These are phyloP conservation scores for Rhynchotus rufescens DNA, from an alignment of 2,797 vertebrate species.

Conservation along the genomic window DNA sequence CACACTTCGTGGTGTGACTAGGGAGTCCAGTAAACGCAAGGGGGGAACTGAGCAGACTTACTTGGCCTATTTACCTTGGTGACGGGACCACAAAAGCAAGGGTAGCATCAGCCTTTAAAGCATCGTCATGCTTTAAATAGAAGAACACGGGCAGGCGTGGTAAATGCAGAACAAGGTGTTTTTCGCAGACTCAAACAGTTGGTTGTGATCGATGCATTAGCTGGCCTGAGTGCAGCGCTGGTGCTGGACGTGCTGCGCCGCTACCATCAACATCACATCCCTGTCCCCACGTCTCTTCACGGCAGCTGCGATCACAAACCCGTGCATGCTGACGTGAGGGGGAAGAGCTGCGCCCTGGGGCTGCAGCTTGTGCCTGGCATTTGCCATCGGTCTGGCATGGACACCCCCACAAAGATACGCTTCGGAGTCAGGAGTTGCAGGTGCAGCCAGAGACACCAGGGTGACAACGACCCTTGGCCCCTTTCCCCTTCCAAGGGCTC, in stretches of 20 bases:
- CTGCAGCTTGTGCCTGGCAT: neutral
- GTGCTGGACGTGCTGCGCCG: neutral
- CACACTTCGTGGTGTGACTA: neutral
- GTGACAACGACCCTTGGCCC: neutral
- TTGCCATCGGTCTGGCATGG: neutral
- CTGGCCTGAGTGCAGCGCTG: neutral
- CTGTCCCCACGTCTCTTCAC: neutral
- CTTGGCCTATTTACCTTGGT: neutral
- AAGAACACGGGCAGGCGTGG: neutral
- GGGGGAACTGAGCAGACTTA: fast-evolving
- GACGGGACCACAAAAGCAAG: neutral
- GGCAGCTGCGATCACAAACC: too few relatives aligned
- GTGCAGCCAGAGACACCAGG: neutral
- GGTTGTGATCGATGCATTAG: neutral
- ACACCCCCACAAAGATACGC: neutral
- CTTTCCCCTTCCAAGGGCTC: neutral
- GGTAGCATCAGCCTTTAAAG: neutral
- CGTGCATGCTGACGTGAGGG: fast-evolving
- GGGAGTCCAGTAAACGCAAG: neutral
- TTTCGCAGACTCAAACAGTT: neutral
- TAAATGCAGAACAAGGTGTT: neutral
- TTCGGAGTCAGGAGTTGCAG: neutral
- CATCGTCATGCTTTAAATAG: neutral
- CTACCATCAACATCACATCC: fast-evolving
- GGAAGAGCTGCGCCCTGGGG: neutral